Base-by-base conservation (phyloP, 2,888 invertebrate genomes). In the Macaria notata region DNA sequence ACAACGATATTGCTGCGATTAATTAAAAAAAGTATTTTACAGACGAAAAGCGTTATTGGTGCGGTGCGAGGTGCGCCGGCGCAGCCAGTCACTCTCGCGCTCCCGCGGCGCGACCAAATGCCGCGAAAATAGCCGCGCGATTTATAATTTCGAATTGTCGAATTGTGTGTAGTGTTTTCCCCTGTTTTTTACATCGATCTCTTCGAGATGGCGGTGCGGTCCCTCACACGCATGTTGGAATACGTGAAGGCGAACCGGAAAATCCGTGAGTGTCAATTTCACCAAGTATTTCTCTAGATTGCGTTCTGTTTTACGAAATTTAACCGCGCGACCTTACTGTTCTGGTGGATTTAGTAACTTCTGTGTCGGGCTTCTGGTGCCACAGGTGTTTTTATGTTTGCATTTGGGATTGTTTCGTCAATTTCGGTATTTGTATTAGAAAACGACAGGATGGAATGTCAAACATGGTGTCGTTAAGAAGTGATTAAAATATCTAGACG, bases 81-180 rank as follows among this genome's bases (percentile, higher is more conserved):
- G 50, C 56, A 61, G 74, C 75, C 84, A 84, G 84, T 84, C 82
- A 71, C 78, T 76, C 73, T 57, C 68, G 76, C 76, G 83, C 80
- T 65, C 69, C 69, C 79, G 78, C 59, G 65, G 65, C 62, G 64
- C 59, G 65, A 70, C 71, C 81, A 77, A 77, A 76, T 81, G 83
- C 73, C 72, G 70, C 70, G 66, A 54, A 68, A 59, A 52, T 59
- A 54, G 41, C 47, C 49, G 56, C 54, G 61, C 62, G 62, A 67
- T 63, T 65, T 67, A 65, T 69, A 64, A 66, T 66, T 64, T 67
- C 59, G 53, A 51, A 54, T 53, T 44, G 30, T 46, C 41, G 33
- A 36, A 36, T 36, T 33, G 19, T 3, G 46, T 49, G 49, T 42
- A 42, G 45, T 48, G 42, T 46, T 38, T 50, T 49, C 36, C 7